These are phyloP conservation scores for Myrmophylax atrothorax DNA, from an alignment of 2,113 vertebrate genomes.

Conservation along the genomic window DNA sequence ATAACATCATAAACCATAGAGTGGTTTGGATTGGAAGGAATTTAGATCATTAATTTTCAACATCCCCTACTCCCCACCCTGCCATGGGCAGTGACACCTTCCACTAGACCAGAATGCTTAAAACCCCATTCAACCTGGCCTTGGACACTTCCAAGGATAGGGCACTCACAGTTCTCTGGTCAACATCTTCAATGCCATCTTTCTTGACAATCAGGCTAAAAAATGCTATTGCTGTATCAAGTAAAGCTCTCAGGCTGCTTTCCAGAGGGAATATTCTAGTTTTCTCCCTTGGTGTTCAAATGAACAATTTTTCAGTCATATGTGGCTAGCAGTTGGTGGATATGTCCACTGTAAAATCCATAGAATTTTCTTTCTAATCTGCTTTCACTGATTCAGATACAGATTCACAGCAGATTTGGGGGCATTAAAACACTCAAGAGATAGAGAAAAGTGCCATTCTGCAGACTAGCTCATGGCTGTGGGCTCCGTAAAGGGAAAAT, in stretches of 20 bases:
- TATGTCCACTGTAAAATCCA: not conserved
- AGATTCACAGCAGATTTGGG: not conserved
- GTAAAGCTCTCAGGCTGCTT: not conserved
- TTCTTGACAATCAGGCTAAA: not conserved
- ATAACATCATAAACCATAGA: fast-evolving
- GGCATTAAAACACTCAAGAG: not conserved
- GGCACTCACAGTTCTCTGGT: not conserved
- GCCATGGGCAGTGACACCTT: fast-evolving
- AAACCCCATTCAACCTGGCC: not conserved
- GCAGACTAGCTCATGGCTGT: not conserved
- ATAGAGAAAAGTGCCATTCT: not conserved
- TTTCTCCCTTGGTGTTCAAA: not conserved
- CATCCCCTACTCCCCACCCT: too few relatives aligned
- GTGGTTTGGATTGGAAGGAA: not conserved
- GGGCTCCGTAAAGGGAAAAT: not conserved
- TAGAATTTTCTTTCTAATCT: not conserved
- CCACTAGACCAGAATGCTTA: not conserved
- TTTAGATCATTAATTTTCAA: not conserved
- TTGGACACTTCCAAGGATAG: not conserved
- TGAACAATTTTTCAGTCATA: not conserved
- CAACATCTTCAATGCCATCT: not conserved
- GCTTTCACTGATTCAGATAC: not conserved
- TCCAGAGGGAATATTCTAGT: not conserved
- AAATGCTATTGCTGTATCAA: not conserved
- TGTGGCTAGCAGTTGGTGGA: not conserved